Evolutionary conservation across 2,888 invertebrate genomes (phyloP).

Genomic region (Dynastes grantii): DNA sequence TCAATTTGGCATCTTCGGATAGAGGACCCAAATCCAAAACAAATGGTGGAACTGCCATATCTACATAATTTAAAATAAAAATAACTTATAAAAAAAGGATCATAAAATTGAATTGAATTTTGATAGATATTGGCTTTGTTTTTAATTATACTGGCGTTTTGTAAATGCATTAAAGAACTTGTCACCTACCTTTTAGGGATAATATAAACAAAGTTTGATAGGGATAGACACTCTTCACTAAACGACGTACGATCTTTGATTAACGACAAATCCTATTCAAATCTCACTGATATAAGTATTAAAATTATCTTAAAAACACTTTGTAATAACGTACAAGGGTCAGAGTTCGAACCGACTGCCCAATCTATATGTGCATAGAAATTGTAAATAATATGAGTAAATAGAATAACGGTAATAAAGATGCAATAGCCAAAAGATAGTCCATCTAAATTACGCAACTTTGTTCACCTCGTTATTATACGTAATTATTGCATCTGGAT

Average conservation of each 20-base stretch:
- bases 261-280: conserved; percentile 28
- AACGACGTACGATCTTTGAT: conserved; percentile 11
- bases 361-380: neutral
- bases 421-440: too few relatives aligned
- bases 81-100: neutral
- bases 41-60: conserved; percentile 71
- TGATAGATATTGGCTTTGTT: too few relatives aligned
- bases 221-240: neutral
- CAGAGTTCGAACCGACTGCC: conserved; percentile 17
- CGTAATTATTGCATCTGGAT: too few relatives aligned
- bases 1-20: conserved; percentile 73
- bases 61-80: too few relatives aligned
- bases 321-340: conserved; percentile 36
- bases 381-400: neutral
- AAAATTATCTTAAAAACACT: conserved; percentile 35
- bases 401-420: too few relatives aligned
- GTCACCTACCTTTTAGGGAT: neutral
- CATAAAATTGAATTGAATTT: too few relatives aligned
- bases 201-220: neutral
- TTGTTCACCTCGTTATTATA: too few relatives aligned
- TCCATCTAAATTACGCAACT: too few relatives aligned
- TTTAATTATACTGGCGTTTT: neutral
- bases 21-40: conserved; percentile 72
- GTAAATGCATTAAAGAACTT: neutral
- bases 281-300: conserved; percentile 34